phyloP scores from a whole-genome alignment of 2,888 invertebrate genomes.

The Leptopilina syphax region DNA sequence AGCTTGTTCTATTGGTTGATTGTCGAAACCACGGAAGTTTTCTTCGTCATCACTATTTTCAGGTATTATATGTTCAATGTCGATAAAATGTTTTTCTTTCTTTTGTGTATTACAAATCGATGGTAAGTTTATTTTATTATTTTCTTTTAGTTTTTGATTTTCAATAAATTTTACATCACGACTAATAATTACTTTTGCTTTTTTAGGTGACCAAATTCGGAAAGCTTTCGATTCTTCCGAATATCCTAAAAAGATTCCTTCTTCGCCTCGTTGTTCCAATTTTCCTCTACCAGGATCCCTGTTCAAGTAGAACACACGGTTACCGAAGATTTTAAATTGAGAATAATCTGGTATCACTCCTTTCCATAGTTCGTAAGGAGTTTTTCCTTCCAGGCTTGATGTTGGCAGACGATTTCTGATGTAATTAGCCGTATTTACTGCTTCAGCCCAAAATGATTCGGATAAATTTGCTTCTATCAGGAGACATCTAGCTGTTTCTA shows the following conservation, averaged over 20 bases:
- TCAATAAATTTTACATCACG: conserved; percentile 44
- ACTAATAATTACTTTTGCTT: conserved; percentile 35
- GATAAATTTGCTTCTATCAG: conserved; percentile 14
- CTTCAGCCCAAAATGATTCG: conserved; percentile 37
- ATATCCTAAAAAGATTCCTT: not conserved
- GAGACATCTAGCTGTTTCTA: conserved; percentile 30
- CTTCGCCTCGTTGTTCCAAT: conserved; percentile 32
- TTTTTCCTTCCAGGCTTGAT: conserved; percentile 28
- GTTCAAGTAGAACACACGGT: no score
- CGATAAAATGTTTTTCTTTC: not conserved
- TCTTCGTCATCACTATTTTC: not conserved
- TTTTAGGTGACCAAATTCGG: conserved; percentile 41
- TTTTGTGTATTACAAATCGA: not conserved
- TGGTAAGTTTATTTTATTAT: not conserved
- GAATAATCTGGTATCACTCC: conserved; percentile 24
- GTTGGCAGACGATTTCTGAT: conserved; percentile 39
- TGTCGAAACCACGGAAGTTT: not conserved
- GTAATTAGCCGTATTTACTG: conserved; percentile 39
- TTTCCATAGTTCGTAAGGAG: conserved; percentile 42
- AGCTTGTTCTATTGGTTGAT: not conserved
- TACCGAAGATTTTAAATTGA: no score
- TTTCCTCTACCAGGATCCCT: conserved; percentile 43
- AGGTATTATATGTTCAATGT: not conserved
- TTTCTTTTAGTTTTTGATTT: not conserved
- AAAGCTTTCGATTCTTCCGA: conserved; percentile 26